Evolutionary conservation across 2,113 vertebrate genomes (phyloP).

Genomic region (Psophia crepitans): DNA sequence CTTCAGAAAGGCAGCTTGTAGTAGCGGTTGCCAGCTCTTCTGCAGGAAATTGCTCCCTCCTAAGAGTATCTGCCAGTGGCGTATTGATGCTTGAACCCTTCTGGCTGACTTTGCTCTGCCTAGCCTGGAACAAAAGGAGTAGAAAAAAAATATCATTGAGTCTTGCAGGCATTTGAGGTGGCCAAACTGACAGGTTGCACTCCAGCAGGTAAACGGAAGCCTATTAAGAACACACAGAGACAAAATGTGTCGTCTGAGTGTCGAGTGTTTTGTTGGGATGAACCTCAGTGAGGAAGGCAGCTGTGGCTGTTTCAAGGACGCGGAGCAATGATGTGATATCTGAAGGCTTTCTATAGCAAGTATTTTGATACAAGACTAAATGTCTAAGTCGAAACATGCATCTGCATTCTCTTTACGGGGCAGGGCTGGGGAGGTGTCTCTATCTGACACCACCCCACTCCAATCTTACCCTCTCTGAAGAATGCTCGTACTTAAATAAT

Average conservation of each 20-base stretch:
- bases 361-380: background rate
- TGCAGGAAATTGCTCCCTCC: background rate
- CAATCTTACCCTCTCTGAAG: background rate
- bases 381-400: background rate
- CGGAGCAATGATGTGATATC: fast-evolving
- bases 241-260: constrained; percentile 14
- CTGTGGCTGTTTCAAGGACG: background rate
- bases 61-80: background rate
- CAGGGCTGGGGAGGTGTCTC: background rate
- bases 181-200: constrained; percentile 55
- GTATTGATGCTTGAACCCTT: background rate
- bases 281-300: background rate
- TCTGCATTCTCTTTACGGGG: background rate
- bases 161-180: constrained; percentile 29
- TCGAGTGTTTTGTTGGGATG: background rate
- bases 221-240: constrained; percentile 61
- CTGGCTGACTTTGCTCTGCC: background rate
- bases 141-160: background rate
- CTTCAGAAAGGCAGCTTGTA: background rate
- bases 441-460: too few species aligned
- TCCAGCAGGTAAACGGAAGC: constrained; percentile 50
- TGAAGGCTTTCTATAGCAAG: background rate
- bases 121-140: background rate
- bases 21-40: background rate
- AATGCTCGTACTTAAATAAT: background rate